Evolutionary conservation across 1,140 invertebrate genomes (phyloP), one percentile per base, ranked within the genome.

Genomic region (Thaumatotibia leucotreta): DNA sequence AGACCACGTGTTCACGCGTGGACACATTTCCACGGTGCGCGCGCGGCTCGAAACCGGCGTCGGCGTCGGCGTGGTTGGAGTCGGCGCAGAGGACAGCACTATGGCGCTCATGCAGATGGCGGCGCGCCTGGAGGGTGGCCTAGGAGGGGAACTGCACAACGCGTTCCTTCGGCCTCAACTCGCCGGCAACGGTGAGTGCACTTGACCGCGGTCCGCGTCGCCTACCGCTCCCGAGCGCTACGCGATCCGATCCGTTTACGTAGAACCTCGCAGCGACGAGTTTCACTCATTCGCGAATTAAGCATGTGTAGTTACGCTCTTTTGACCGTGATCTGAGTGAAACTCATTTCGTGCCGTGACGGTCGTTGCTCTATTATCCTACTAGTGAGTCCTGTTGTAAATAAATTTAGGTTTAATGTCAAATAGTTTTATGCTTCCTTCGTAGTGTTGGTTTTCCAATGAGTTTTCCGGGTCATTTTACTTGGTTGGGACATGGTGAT

Each of bases 1-100:
- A 92, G 97, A 98, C 83, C 97, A 99, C 87, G 96, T 99, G 70
- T 99, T 99, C 89, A 98, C 97, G 33, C 96, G 95, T 74, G 93
- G 93, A 39, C 97, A 98, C 88, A 97, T 98, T 80, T 95, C 95
- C 62, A 93, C 95, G 65, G 95, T 97, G 61, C 95, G 95, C 70
- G 93, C 93, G 69, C 94, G 95, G 73, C 92, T 97, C 49, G 95
- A 96, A 72, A 83, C 76, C 67, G 83, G 82, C 64, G 75, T 72
- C n/a, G 70, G 71, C 68, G 76, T 70, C 6, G 81, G 73, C 10
- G 61, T 32, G 17, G 63, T 67, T 27, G 91, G 87, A 17, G 63
- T 67, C 33, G 90, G 87, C 39, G 87, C 89, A 63, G 93, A 93
- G 39, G 93, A 93, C 62, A 93, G 92, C 74, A 89, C 92, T 69